A percentile compares a stretch with the other conserved stretches of the same genome.
Evolutionary conservation across 2,888 invertebrate species (phyloP).

Genomic region (Polydesmus complanatus): DNA sequence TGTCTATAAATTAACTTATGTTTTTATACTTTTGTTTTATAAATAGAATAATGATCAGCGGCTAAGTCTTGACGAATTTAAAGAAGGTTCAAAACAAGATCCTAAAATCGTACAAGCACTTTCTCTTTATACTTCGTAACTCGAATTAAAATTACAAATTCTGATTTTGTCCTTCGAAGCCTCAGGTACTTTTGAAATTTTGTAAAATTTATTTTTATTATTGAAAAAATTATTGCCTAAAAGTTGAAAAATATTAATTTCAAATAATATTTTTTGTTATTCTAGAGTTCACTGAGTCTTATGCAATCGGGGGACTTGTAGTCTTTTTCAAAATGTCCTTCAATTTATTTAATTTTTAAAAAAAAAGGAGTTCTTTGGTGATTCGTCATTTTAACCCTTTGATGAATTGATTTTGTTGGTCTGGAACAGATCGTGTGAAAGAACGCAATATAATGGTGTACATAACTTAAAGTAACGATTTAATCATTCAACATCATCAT

Average conservation of each 20-base stretch:
- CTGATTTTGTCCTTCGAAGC: neutral
- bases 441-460: neutral
- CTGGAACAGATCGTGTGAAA: neutral
- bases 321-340: neutral
- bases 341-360: neutral
- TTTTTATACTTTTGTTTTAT: slow-evolving; percentile 18
- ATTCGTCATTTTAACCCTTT: neutral
- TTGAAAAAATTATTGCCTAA: too few relatives aligned
- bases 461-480: neutral
- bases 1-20: neutral
- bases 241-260: too few relatives aligned
- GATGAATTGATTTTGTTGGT: neutral
- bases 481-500: neutral
- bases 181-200: neutral
- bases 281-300: neutral
- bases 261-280: too few relatives aligned
- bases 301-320: neutral
- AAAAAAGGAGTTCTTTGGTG: too few relatives aligned
- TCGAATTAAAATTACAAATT: neutral
- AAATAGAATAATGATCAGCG: slow-evolving; percentile 93
- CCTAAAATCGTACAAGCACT: slow-evolving; percentile 95
- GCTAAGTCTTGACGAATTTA: slow-evolving; percentile 86
- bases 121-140: slow-evolving; percentile 33
- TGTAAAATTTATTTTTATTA: too few relatives aligned
- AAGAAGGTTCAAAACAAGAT: slow-evolving; percentile 95